Base-by-base conservation (phyloP, 2,888 invertebrate species). In the Tipula lateralis region DNA sequence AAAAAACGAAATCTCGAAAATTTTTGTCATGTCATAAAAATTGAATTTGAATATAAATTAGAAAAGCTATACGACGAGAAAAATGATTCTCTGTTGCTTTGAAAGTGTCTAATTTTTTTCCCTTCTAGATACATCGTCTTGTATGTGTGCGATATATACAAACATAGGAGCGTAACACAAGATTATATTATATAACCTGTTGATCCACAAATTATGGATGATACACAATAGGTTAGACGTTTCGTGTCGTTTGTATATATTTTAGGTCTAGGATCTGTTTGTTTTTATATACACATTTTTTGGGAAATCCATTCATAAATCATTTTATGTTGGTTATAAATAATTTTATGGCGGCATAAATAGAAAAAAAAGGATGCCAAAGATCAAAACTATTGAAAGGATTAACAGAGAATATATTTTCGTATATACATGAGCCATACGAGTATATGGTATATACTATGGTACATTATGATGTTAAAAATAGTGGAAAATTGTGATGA, bases 11-110 rank as follows among this genome's bases (percentile, higher is more conserved):
- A 66, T 66, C 66, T 66, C 24, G 66, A 66, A 66, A 66, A 24
- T 66, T 66, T 66, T 66, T 66, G 66, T 66, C 66, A 66, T 66
- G 66, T 66, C 66, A 66, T 66, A 66, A 66, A 66, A 66, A 66
- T 66, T 66, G 66, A 66, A 66, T 66, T 66, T 66, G 66, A 66
- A 66, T 66, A 66, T 66, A 66, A 66, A 66, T 66, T 66, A 66
- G 66, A 66, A 66, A 66, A 66, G 66, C 66, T 66, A n/a, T n/a
- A 66, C 66, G 66, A 66, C 66, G 66, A 66, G 66, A 66, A 66
- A 66, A 66, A 66, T 66, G 66, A 66, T 66, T 66, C 66, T 66
- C 66, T 66, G 66, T 66, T 66, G 66, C 66, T 66, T 24, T 66
- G 19, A 66, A 66, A 66, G 66, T 66, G 66, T 66, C 66, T 66